A percentile compares a stretch with the other conserved stretches of the same genome.
Conservation (phyloP, 2,113 vertebrate species). For the Lucifuga dentata region DNA sequence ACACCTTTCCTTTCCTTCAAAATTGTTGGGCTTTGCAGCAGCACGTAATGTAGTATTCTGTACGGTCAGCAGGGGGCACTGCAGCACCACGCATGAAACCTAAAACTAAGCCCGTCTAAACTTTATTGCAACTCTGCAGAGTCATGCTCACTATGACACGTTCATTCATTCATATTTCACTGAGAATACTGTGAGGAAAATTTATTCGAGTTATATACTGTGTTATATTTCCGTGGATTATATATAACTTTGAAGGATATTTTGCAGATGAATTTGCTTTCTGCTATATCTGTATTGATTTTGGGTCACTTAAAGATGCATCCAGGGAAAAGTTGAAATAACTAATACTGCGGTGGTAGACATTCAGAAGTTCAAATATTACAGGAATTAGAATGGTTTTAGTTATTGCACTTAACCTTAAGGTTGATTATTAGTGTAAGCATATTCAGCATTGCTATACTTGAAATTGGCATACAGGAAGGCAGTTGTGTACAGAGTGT, state of each 20-base stretch:
- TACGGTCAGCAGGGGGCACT: constrained; percentile 63
- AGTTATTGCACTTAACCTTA: no score
- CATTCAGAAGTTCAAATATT: neutral
- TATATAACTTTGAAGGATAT: neutral
- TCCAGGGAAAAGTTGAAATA: constrained; percentile 19
- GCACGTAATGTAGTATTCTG: neutral
- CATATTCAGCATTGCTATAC: neutral
- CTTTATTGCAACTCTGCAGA: constrained; percentile 51
- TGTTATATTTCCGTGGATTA: constrained; percentile 28
- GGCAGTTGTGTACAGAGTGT: no score
- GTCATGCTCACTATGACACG: constrained; percentile 59
- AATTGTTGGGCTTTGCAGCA: neutral
- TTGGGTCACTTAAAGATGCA: neutral
- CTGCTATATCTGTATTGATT: constrained; percentile 17
- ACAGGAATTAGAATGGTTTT: neutral
- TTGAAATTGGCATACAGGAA: neutral
- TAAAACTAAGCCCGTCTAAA: constrained; percentile 15
- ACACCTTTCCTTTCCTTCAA: neutral
- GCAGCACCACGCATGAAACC: constrained; percentile 26
- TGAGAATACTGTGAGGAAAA: constrained; percentile 45
- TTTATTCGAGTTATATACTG: constrained; percentile 27
- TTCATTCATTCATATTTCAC: constrained; percentile 71
- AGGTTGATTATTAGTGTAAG: no score
- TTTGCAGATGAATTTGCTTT: constrained; percentile 19
- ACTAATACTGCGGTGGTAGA: neutral